Evolutionary conservation across 2,888 invertebrate species (phyloP), one percentile per base, ranked within the genome.

Genomic region (Andrena bucephala): DNA sequence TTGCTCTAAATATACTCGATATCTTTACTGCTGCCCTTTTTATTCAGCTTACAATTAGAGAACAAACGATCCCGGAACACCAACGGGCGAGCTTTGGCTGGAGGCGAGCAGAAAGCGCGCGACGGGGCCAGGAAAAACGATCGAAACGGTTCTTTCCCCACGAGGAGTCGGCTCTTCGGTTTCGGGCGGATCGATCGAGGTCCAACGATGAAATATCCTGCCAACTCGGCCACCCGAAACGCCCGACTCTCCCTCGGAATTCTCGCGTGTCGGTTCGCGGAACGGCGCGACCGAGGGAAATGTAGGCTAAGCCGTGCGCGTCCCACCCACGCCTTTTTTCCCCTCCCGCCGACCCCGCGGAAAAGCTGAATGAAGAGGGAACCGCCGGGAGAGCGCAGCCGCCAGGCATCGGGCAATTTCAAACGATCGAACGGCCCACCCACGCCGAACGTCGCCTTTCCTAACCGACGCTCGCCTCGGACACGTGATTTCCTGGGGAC

Each of bases 401-500:
- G 84, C 83, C 73, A 54, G 16, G 63, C 71, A 29, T 67, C 67
- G 50, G 54, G 59, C 67, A 71, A 78, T 82, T 85, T 84, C 77
- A 76, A 73, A 76, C 82, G 85, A 85, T 85, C 85, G 85, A 84
- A 82, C 80, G 81, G 60, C 20, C 84, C 81, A 74, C 85, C 85
- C 85, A 84, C 85, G 76, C 71, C 50, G 66, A 52, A 54, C 50
- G 31, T 8, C 72, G 62, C 31, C 31, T 31, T 31, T 31, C 31
- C 31, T 31, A 31, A 31, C 31, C 31, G 33, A 33, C 33, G 33
- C 27, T 57, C 42, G 13, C 31, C 13, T 29, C 27, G 27, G 67
- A 33, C 82, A 82, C 88, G 88, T 88, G 84, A 88, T 84, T 82
- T 82, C 82, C 88, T 62, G 68, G 59, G 73, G 72, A 73, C 67